Evolutionary conservation across 2,797 vertebrate genomes (phyloP), one percentile per base, ranked within the genome.

Genomic region (Danio kyathit): DNA sequence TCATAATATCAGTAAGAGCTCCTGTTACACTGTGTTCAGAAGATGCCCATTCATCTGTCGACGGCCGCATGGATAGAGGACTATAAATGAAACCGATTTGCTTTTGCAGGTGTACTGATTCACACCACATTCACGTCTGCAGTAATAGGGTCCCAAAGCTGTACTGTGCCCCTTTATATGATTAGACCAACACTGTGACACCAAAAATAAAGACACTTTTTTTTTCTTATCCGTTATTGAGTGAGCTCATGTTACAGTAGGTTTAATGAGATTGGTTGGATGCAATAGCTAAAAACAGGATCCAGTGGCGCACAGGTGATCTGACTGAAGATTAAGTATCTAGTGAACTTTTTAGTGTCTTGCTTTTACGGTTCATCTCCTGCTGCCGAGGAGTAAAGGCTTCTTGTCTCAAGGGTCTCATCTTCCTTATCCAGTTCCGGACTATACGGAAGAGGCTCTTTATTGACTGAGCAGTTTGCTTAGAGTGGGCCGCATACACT

Each of bases 1-100:
- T 89, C 48, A 70, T 69, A 73, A 67, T 83, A 64, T 83, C 70
- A 59, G 71, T 64, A 76, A 59, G 61, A 65, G 86, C 84, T 87
- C 83, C 61, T 14, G 59, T 87, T 90, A 77, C 76, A 79, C 81
- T 84, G 74, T 44, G 51, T 56, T 40, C 44, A 78, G 76, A 51
- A 73, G 13, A 61, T 74, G 57, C 21, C 11, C 48, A 75, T 73
- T 82, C 74, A 77, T 49, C n/a, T 19, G 16, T 61, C 5, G 44
- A 78, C 69, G 72, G 19, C 8, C 56, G 12, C 49, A 59, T 61
- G 66, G 56, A 63, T 60, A 44, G 17, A 63, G 56, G n/a, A 38
- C 41, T 82, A 66, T 77, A 79, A 77, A 80, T 59, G 57, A 66
- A 63, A 44, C n/a, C 64, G 56, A 38, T 72, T 78, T 75, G 17